Percentiles rank a stretch among this genome's conserved stretches.
Conservation (phyloP, 1,140 invertebrate genomes). For the Drosophila sp. region DNA sequence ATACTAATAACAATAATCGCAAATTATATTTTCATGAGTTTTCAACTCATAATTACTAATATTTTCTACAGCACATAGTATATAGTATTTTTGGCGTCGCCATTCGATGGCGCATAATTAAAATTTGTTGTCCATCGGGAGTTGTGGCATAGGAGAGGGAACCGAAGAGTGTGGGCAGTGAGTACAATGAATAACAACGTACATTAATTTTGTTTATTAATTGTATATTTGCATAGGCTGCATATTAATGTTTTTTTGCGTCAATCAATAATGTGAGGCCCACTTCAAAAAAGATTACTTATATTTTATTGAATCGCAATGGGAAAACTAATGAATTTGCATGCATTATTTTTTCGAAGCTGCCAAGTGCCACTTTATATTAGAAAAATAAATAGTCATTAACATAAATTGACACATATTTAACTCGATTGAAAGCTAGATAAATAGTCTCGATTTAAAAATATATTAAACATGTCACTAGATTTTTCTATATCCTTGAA, state of each 20-base stretch:
- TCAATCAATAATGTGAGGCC: slow-evolving; percentile 71
- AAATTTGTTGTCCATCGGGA: slow-evolving; percentile 67
- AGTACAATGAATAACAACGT: slow-evolving; percentile 81
- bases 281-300: slow-evolving; percentile 63
- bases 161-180: not conserved
- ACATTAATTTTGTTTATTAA: slow-evolving; percentile 81
- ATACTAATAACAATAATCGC: slow-evolving; percentile 83
- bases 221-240: slow-evolving; percentile 74
- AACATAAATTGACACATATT: not conserved
- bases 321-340: slow-evolving; percentile 19
- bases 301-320: slow-evolving; percentile 40
- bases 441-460: not conserved
- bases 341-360: not conserved
- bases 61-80: no score
- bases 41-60: slow-evolving; percentile 81
- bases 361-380: not conserved
- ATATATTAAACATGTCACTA: no score
- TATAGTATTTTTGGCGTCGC: slow-evolving; percentile 35
- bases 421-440: no score
- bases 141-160: not conserved
- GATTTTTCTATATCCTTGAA: no score
- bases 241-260: slow-evolving; percentile 71
- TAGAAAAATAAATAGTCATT: not conserved
- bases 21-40: slow-evolving; percentile 83
- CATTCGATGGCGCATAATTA: slow-evolving; percentile 73